Evolutionary conservation across 92 coral and sea anemone species (phyloP).

Genomic region (Anthopleura xanthogrammica): DNA sequence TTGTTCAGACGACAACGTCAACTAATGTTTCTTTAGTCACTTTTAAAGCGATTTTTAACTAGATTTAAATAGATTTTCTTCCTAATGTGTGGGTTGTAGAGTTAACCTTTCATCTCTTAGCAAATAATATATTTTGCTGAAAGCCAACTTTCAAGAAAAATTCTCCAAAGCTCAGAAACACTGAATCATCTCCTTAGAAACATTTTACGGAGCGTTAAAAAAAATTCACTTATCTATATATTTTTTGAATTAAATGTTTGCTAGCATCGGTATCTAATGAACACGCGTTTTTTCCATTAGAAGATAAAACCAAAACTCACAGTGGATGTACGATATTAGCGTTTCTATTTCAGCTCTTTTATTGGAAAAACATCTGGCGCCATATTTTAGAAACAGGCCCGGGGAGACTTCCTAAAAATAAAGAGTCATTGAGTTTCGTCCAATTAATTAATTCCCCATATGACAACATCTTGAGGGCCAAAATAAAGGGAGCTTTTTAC

Average conservation of each 20-base stretch:
- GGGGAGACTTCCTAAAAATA: background rate
- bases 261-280: background rate
- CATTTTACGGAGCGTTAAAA: background rate
- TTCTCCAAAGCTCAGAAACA: background rate
- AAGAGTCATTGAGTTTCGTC: background rate
- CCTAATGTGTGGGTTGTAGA: conserved; percentile 11
- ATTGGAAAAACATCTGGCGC: conserved; percentile 31
- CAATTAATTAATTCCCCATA: conserved; percentile 15
- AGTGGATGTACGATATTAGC: background rate
- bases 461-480: conserved; percentile 6
- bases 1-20: conserved; percentile 14
- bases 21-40: conserved; percentile 17
- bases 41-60: conserved; percentile 38
- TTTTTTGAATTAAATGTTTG: background rate
- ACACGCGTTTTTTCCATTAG: conserved; percentile 32
- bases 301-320: background rate
- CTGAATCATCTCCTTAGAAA: no score
- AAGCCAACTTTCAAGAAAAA: background rate
- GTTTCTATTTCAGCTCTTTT: background rate
- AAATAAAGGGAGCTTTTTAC: background rate
- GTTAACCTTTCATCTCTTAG: conserved; percentile 6
- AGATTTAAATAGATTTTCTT: conserved; percentile 12
- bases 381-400: background rate
- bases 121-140: background rate
- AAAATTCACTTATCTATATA: background rate